These are phyloP conservation scores for Tragelaphus buxtoni DNA, from an alignment of 2,113 vertebrate species.

Conservation along the genomic window DNA sequence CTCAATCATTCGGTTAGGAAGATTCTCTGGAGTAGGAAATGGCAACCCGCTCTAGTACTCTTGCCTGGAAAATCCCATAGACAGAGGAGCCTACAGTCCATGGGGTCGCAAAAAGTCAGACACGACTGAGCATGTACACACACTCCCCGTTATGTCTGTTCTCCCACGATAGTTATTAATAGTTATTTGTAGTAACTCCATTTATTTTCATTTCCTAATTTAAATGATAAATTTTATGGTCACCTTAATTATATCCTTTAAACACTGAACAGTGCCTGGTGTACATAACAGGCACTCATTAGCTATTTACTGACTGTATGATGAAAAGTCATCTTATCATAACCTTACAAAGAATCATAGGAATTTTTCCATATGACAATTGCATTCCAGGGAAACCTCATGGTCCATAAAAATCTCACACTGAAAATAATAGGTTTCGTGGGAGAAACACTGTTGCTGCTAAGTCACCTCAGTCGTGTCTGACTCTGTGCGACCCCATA, in stretches of 20 bases:
- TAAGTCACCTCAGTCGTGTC: too few species aligned
- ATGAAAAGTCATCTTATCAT: background rate
- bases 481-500: too few species aligned
- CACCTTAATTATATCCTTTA: background rate
- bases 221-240: background rate
- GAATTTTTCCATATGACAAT: background rate
- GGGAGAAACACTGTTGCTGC: background rate
- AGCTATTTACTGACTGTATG: background rate
- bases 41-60: background rate
- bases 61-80: background rate
- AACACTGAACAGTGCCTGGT: background rate
- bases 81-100: background rate
- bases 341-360: background rate
- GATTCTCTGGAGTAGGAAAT: background rate
- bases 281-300: background rate
- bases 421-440: background rate
- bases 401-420: background rate
- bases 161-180: background rate
- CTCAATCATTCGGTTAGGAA: fast-evolving
- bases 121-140: background rate
- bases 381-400: slow-evolving; percentile 8
- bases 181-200: background rate
- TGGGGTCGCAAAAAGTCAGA: background rate
- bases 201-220: background rate
- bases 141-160: background rate